Evolutionary conservation across 2,888 invertebrate genomes (phyloP).

Genomic region (Lasioglossum lativentre): DNA sequence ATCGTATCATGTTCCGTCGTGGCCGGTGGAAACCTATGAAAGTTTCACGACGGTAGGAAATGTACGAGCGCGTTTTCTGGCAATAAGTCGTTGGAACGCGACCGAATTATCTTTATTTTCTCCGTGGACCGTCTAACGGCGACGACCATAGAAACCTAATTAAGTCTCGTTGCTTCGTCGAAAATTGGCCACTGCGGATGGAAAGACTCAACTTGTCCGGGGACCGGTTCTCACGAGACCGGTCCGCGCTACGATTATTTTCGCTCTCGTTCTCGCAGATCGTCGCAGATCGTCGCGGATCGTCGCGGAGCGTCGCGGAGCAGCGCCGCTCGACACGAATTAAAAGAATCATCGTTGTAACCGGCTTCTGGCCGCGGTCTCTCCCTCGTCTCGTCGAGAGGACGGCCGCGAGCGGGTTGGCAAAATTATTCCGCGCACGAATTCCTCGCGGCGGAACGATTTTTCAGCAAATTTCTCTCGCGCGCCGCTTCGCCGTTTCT

Average conservation of each 20-base stretch:
- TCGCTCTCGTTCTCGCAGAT: neutral
- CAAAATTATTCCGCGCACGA: slow-evolving; percentile 47
- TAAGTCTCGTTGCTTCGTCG: slow-evolving; percentile 29
- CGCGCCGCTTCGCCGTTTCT: slow-evolving; percentile 1
- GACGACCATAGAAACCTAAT: slow-evolving; percentile 35
- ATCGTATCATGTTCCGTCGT: slow-evolving; percentile 32
- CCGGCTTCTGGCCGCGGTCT: neutral
- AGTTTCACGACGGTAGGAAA: slow-evolving; percentile 37
- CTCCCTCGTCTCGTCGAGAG: neutral
- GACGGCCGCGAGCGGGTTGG: neutral
- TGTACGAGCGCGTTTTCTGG: slow-evolving; percentile 26
- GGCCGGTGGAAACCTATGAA: slow-evolving; percentile 12
- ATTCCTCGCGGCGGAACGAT: slow-evolving; percentile 27
- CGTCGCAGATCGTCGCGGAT: neutral
- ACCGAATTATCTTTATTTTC: slow-evolving; percentile 39
- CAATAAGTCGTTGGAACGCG: slow-evolving; percentile 36
- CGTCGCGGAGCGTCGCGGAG: neutral
- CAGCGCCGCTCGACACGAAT: neutral
- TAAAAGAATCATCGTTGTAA: slow-evolving; percentile 3
- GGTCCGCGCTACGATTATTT: slow-evolving; percentile 26
- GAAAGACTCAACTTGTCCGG: neutral
- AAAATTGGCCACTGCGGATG: slow-evolving; percentile 19
- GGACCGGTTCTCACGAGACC: slow-evolving; percentile 9
- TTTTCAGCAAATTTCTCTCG: slow-evolving; percentile 56
- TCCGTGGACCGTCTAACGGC: neutral